A percentile compares a stretch with the other conserved stretches of the same genome.
These are phyloP conservation scores for Crenuchus spilurus DNA, from an alignment of 2,797 vertebrate genomes.

Conservation along the genomic window DNA sequence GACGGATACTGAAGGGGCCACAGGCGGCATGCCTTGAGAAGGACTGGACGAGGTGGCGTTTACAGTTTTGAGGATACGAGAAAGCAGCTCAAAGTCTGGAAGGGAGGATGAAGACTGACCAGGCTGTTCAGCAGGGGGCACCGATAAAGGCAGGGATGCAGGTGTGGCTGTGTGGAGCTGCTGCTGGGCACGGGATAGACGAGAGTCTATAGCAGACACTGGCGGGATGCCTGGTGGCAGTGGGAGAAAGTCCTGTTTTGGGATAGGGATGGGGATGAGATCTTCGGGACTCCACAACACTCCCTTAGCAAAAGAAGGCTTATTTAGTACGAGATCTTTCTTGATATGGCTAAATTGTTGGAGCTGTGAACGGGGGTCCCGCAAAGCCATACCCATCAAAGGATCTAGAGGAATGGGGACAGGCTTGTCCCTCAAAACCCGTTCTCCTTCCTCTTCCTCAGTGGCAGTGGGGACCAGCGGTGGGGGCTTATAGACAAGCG, in stretches of 20 bases:
- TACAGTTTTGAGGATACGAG: conserved; percentile 90
- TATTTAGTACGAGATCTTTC: conserved; percentile 84
- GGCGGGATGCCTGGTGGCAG: conserved; percentile 86
- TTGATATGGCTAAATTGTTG: conserved; percentile 96
- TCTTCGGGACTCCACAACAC: conserved; percentile 94
- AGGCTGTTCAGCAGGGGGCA: conserved; percentile 2
- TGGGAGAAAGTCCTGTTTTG: conserved; percentile 86
- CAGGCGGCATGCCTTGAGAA: conserved; percentile 35
- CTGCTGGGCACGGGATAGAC: conserved; percentile 77
- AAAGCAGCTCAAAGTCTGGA: conserved; percentile 92
- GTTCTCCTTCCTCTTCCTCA: conserved; percentile 91
- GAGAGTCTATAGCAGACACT: conserved; percentile 75
- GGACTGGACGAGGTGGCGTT: conserved; percentile 72
- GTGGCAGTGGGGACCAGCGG: conserved; percentile 60
- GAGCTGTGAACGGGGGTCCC: conserved; percentile 88
- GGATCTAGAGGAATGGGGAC: conserved; percentile 88
- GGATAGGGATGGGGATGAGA: conserved; percentile 87
- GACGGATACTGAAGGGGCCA: conserved; percentile 59
- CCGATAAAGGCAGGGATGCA: conserved; percentile 44
- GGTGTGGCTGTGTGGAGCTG: conserved; percentile 63
- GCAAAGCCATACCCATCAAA: conserved; percentile 80
- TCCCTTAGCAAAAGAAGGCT: conserved; percentile 83
- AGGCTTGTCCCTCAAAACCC: conserved; percentile 86
- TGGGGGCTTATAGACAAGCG: conserved; percentile 79
- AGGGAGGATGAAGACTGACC: conserved; percentile 65